Percentiles rank a stretch among this genome's conserved stretches.
Evolutionary conservation across 2,797 vertebrate species (phyloP).

Genomic region (Vultur gryphus): DNA sequence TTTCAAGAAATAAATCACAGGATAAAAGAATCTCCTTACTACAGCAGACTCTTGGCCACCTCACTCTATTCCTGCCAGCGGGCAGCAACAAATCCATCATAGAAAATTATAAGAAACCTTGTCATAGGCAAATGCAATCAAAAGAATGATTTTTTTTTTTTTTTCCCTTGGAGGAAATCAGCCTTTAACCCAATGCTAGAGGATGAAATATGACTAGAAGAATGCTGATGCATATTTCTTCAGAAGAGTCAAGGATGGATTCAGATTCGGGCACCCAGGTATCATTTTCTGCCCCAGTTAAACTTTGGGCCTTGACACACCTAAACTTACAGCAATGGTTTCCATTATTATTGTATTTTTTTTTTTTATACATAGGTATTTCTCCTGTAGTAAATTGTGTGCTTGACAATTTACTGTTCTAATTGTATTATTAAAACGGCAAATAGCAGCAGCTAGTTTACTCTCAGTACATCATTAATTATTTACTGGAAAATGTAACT

Average conservation of each 20-base stretch:
- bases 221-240: not conserved
- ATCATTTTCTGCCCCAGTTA: not conserved
- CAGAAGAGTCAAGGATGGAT: not conserved
- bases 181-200: not conserved
- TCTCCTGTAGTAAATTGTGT: not conserved
- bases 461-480: not conserved
- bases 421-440: not conserved
- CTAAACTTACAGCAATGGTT: not conserved
- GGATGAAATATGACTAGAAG: not conserved
- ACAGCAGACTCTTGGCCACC: not conserved
- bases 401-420: not conserved
- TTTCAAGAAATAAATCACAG: not conserved
- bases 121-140: not conserved
- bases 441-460: not conserved
- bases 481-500: not conserved
- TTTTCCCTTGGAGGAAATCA: not conserved
- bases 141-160: not conserved
- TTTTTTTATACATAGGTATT: not conserved
- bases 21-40: not conserved
- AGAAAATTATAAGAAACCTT: not conserved
- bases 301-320: not conserved
- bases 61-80: not conserved
- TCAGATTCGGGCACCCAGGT: not conserved
- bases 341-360: fast-evolving
- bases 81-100: not conserved